Conservation (phyloP, 1,140 invertebrate species). For the Notospermus geniculatus region DNA sequence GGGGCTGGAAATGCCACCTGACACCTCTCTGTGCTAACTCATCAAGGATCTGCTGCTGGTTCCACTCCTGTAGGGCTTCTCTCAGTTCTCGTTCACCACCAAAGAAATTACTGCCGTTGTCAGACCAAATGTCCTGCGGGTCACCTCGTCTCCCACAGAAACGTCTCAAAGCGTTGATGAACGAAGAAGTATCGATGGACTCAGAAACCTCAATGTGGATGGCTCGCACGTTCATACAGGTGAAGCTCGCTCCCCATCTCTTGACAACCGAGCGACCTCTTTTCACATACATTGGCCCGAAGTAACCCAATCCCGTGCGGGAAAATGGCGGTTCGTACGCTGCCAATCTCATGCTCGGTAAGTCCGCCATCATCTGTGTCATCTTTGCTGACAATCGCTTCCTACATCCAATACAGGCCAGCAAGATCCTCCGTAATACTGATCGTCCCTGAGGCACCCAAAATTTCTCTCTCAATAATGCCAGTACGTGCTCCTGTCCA, state of each 20-base stretch:
- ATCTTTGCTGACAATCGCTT: constrained; percentile 9
- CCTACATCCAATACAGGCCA: constrained; percentile 26
- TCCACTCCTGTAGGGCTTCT: constrained; percentile 10
- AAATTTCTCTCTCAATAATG: constrained; percentile 19
- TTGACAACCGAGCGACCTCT: constrained; percentile 7
- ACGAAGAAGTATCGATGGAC: constrained; percentile 1
- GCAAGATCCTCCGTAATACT: constrained; percentile 16
- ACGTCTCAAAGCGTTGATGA: constrained; percentile 13
- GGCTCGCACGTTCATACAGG: constrained; percentile 16
- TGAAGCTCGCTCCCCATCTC: constrained; percentile 16
- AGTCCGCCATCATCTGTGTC: constrained; percentile 27
- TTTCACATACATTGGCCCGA: constrained; percentile 29
- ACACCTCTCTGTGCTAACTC: no score
- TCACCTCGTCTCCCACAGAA: constrained; percentile 13
- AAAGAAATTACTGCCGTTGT: constrained; percentile 29
- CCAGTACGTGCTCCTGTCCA: constrained; percentile 17
- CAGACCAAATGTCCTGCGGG: no score
- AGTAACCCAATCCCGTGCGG: constrained; percentile 22
- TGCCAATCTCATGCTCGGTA: constrained; percentile 24
- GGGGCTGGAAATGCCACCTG: constrained; percentile 18
- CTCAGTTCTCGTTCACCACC: not conserved
- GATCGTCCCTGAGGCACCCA: constrained; percentile 25
- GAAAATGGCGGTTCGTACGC: constrained; percentile 21
- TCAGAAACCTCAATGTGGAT: constrained; percentile 17
- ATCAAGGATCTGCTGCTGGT: no score